A percentile compares a stretch with the other conserved stretches of the same genome.
These are phyloP conservation scores for Glossophaga mutica DNA, from an alignment of 2,797 vertebrate genomes.

Conservation along the genomic window DNA sequence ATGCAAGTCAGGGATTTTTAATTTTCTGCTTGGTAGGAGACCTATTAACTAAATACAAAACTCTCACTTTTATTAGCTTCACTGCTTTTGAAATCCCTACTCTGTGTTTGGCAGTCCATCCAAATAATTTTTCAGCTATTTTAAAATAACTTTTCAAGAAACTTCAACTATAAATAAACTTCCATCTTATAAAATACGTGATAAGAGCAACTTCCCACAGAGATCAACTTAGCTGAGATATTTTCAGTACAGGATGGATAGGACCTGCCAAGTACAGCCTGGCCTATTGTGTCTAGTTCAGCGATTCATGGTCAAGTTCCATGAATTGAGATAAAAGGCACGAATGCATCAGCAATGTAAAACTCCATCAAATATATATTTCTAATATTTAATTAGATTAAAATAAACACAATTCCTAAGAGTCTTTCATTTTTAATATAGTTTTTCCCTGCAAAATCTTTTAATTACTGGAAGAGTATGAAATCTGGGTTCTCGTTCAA, in stretches of 20 bases:
- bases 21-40: not conserved
- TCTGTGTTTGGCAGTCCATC: not conserved
- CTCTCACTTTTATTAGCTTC: not conserved
- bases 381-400: not conserved
- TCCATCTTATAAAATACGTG: constrained; percentile 50
- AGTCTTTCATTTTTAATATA: not conserved
- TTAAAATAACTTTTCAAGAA: constrained; percentile 25
- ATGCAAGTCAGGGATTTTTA: not conserved
- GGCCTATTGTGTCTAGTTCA: not conserved
- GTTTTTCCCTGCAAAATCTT: not conserved
- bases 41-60: not conserved
- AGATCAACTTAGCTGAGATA: constrained; percentile 55
- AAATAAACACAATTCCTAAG: not conserved
- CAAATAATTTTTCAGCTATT: not conserved
- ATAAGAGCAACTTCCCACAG: constrained; percentile 55
- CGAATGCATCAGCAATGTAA: not conserved
- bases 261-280: not conserved
- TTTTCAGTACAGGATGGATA: constrained; percentile 45
- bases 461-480: not conserved
- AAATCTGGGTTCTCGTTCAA: not conserved
- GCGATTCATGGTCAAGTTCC: not conserved
- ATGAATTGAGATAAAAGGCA: not conserved
- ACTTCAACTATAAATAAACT: constrained; percentile 30
- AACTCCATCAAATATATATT: not conserved
- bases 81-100: constrained; percentile 20